These are phyloP conservation scores for Toxostoma redivivum DNA, from an alignment of 2,113 vertebrate species.

Conservation along the genomic window DNA sequence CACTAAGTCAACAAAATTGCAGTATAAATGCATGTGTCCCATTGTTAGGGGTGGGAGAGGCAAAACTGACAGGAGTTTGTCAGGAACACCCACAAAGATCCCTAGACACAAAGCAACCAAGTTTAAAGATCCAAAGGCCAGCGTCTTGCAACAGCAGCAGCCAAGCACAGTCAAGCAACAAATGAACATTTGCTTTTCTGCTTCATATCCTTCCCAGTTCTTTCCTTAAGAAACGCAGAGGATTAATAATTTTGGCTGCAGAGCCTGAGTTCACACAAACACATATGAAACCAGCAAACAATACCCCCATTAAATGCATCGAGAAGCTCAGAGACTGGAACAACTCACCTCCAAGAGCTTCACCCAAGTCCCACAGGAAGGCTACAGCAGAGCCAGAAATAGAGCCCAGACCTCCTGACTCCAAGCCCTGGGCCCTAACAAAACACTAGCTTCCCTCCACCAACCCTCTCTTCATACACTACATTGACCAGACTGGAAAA, in stretches of 20 bases:
- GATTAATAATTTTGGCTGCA: not conserved
- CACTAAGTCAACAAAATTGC: not conserved
- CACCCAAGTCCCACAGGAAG: constrained; percentile 57
- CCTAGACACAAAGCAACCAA: constrained; percentile 8
- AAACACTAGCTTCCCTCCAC: constrained; percentile 32
- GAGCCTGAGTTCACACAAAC: not conserved
- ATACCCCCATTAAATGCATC: not conserved
- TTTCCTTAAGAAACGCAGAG: not conserved
- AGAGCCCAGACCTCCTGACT: constrained; percentile 56
- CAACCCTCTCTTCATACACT: constrained; percentile 18
- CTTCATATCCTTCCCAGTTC: not conserved
- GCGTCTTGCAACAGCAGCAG: not conserved
- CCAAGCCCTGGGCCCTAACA: constrained; percentile 14
- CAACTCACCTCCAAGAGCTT: constrained; percentile 31
- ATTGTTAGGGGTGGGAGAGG: constrained; percentile 26
- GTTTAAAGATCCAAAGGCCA: constrained; percentile 23
- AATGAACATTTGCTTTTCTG: not conserved
- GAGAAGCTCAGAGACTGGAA: not conserved
- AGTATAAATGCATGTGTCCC: not conserved
- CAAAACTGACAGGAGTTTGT: not conserved
- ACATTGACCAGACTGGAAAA: constrained; percentile 54
- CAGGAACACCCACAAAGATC: constrained; percentile 57
- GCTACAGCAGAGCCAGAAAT: not conserved
- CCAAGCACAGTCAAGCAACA: not conserved
- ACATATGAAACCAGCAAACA: not conserved